Base-by-base conservation (phyloP, 2,113 vertebrate genomes). In the Capreolus pygargus region DNA sequence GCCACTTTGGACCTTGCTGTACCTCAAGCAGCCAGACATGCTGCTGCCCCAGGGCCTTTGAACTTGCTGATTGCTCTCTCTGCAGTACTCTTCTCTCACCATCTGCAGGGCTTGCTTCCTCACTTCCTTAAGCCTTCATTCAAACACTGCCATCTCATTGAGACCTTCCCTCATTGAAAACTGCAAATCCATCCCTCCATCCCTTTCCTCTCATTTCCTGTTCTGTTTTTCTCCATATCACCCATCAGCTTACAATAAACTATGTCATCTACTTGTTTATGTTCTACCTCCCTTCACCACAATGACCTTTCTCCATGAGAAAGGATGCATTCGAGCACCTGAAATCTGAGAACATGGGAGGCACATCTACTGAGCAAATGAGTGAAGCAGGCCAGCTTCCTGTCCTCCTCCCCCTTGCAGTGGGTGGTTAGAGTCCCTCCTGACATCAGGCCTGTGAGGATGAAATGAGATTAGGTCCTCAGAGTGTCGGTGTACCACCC, bases 31-130 rank as follows among this genome's bases (percentile, higher is more conserved):
- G 3, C 10, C 30, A 54, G 61, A 52, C 21, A 27, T 0, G 19
- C 17, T 36, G 45, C 84, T 79, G 45, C 45, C 84, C 13, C 92
- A 64, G 84, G 92, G 19, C 84, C 55, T 64, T 87, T 64, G 92
- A 85, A 61, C 84, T 33, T 27, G 58, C 14, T 0, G 5, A 43
- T 9, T 21, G 27, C 25, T 2, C 54, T 50, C 54, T 52, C 54
- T 30, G 11, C 12, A 6, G 1, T 4, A 23, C 70, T 81, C 27
- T 43, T 3, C 55, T 87, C n/a, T 28, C 39, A n/a, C 9, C 30
- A 9, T 28, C 58, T 33, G 15, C 50, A 12, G 0, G 50, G 6
- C 17, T 36, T 30, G 50, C 76, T 50, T 45, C 50, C 39, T 82
- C 50, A 7, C 30, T 10, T 54, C 79, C 57, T 33, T 17, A 61